These are phyloP conservation scores for Hypocryptadius cinnamomeus DNA, from an alignment of 2,113 vertebrate genomes.

Conservation along the genomic window DNA sequence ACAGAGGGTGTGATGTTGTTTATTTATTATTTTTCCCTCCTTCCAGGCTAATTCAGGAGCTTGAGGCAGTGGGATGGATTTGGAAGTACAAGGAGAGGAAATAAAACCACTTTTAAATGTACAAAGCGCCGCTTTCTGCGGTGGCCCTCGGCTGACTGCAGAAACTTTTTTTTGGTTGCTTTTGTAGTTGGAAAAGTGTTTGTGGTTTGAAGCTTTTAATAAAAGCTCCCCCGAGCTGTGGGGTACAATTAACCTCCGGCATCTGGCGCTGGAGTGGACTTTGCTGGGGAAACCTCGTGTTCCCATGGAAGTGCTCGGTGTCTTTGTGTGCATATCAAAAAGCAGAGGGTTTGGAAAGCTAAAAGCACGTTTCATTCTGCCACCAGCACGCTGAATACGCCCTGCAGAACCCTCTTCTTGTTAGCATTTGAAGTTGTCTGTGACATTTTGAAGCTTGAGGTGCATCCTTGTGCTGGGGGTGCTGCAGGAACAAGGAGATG, in stretches of 20 bases:
- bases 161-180: not conserved
- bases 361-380: not conserved
- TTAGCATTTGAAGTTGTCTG: not conserved
- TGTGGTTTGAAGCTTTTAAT: not conserved
- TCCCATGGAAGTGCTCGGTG: not conserved
- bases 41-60: not conserved
- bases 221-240: not conserved
- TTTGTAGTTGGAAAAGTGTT: not conserved
- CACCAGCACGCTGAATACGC: rapidly evolving
- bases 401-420: not conserved
- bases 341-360: not conserved
- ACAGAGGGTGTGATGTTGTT: rapidly evolving
- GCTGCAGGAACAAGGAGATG: not conserved
- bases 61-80: not conserved
- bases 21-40: not conserved
- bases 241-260: not conserved
- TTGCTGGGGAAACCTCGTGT: not conserved
- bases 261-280: not conserved
- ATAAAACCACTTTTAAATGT: not conserved
- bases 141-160: not conserved
- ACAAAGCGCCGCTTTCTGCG: not conserved
- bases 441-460: not conserved
- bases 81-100: not conserved
- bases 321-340: not conserved
- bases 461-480: not conserved